Evolutionary conservation across 1,140 invertebrate species (phyloP).

Genomic region (Anoplophora glabripennis): DNA sequence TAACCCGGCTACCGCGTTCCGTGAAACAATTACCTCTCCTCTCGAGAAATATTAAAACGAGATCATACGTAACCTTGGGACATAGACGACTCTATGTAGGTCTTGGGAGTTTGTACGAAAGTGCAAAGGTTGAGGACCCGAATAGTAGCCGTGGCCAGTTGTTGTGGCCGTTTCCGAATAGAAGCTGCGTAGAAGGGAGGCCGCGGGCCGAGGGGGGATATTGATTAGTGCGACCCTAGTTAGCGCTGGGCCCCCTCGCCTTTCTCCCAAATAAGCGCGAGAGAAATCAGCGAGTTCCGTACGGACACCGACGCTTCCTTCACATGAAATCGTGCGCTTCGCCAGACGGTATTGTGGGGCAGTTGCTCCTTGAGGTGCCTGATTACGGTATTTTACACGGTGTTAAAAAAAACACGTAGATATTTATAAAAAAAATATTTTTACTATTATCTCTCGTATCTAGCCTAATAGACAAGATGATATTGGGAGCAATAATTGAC

Average conservation of each 20-base stretch:
- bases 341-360: too few species aligned
- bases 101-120: conserved; percentile 14
- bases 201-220: conserved; percentile 34
- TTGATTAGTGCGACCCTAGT: conserved; percentile 48
- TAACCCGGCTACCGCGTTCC: conserved; percentile 5
- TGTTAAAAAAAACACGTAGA: too few species aligned
- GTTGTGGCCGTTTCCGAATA: conserved; percentile 39
- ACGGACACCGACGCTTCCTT: too few species aligned
- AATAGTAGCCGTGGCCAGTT: conserved; percentile 21
- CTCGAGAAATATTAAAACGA: conserved; percentile 2
- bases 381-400: too few species aligned
- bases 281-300: conserved; percentile 11
- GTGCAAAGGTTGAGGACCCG: conserved; percentile 40
- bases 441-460: too few species aligned
- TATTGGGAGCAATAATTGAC: too few species aligned
- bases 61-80: conserved; percentile 6
- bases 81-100: neutral
- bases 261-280: conserved; percentile 16
- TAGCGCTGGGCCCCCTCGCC: conserved; percentile 33
- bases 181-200: conserved; percentile 30
- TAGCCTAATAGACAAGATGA: too few species aligned
- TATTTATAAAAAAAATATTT: too few species aligned
- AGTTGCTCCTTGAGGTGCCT: too few species aligned
- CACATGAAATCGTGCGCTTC: too few species aligned
- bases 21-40: conserved; percentile 5